These are phyloP conservation scores for Tipula vernalis DNA, from an alignment of 2,888 invertebrate species.

Conservation along the genomic window DNA sequence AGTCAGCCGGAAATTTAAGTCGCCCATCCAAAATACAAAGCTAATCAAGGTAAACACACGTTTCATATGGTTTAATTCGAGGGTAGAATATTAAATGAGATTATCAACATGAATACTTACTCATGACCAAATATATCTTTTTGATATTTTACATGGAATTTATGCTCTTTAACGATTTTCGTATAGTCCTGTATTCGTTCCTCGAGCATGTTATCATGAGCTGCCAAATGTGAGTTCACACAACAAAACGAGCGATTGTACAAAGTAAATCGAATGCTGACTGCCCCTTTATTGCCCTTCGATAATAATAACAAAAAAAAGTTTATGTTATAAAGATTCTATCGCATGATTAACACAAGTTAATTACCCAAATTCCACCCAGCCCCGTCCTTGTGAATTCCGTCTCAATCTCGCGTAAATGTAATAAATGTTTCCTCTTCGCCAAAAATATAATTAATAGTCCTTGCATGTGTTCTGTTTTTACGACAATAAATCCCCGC, in stretches of 20 bases:
- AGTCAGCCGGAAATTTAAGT: conserved; percentile 72
- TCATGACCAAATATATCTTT: conserved; percentile 83
- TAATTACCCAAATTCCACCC: conserved; percentile 77
- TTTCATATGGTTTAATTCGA: background rate
- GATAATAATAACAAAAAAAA: conserved; percentile 17
- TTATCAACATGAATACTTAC: conserved; percentile 40
- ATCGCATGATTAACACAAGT: conserved; percentile 58
- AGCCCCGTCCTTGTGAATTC: conserved; percentile 83
- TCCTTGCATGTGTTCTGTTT: conserved; percentile 73
- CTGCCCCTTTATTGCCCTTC: conserved; percentile 92
- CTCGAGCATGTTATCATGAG: conserved; percentile 74
- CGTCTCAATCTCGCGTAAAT: conserved; percentile 71
- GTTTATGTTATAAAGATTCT: background rate
- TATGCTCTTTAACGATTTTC: conserved; percentile 69
- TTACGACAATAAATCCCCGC: conserved; percentile 62
- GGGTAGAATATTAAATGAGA: background rate
- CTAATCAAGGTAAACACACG: conserved; percentile 37
- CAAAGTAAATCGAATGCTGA: conserved; percentile 72
- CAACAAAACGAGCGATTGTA: conserved; percentile 82
- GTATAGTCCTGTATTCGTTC: conserved; percentile 82
- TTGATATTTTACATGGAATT: conserved; percentile 64
- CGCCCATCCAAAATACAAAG: conserved; percentile 86
- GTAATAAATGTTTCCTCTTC: conserved; percentile 64
- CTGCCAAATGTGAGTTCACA: conserved; percentile 81
- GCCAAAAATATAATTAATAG: conserved; percentile 67